Base-by-base conservation (phyloP, 2,797 vertebrate genomes). In the Myotis findleyi region DNA sequence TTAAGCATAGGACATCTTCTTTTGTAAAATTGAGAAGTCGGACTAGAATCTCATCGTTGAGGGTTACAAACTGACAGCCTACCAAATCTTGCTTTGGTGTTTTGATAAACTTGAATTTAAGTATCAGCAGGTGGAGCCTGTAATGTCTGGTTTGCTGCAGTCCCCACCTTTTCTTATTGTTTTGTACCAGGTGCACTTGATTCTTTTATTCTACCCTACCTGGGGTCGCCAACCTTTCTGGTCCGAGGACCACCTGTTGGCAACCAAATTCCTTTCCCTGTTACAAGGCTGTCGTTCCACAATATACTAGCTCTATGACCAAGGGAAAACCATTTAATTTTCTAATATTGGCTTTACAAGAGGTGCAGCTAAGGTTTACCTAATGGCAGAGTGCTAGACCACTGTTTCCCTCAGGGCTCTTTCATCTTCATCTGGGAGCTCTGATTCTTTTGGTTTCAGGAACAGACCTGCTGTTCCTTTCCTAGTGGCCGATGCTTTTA, bases 321-420 rank as follows among this genome's bases (percentile, higher is more conserved):
- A 75, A 79, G 53, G 81, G n/a, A 76, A 88, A 85, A 75, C 83
- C 44, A 51, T n/a, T 92, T 85, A 41, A 51, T 88, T 86, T 83
- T 92, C n/a, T 93, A 44, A 69, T 72, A 17, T 20, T 59, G 3
- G 5, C 92, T 94, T 95, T 91, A 69, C 9, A 81, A 18, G 76
- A 83, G 51, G 71, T 80, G 41, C 75, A 76, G 55, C 82, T 92
- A 12, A 38, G 13, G 4, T 77, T 71, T 91, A n/a, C 53, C 9
- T 87, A 27, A 66, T 41, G 82, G 57, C 23, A 77, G 36, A 77
- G 36, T 64, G 21, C 23, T 47, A 23, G 44, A 68, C 25, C 10
- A 80, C 44, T 64, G 86, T 83, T 93, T 53, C 64, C 81, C 21
- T 82, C 44, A 33, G 20, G 20, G 66, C 18, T 81, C 33, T 95